Evolutionary conservation across 2,797 vertebrate genomes (phyloP), one percentile per base, ranked within the genome.

Genomic region (Vireo griseus): DNA sequence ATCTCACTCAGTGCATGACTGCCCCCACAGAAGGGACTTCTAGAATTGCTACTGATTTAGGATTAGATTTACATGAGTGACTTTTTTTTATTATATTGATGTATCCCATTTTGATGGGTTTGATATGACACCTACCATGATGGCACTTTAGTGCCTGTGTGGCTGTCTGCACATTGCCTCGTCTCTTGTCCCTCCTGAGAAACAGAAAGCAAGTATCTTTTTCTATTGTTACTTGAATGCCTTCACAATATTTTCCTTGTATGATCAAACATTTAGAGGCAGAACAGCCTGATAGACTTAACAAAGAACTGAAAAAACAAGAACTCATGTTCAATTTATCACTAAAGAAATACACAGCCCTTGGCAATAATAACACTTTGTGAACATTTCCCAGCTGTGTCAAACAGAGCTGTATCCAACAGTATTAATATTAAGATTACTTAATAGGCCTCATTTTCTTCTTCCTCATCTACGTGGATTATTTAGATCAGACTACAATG

Each of bases 261-360:
- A 51, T 67, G 54, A 77, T 85, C 77, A 42, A 90, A 67, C 25
- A 83, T 73, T 90, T 73, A 86, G 54, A 74, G 58, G 28, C n/a
- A 79, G 19, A 52, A 51, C 5, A 21, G 17, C 29, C 24, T 85
- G 65, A 59, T 0, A 71, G 51, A 58, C 59, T 77, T 73, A 68
- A 92, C 15, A 92, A 94, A 89, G 45, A 82, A 57, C 20, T 61
- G 28, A 73, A 91, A 93, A 91, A 86, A 57, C 78, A 93, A 67
- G 18, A 93, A 45, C 26, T 89, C 29, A 33, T 82, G 51, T 88
- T 93, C 10, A 1, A 71, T 91, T 93, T 90, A 87, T 76, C 66
- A 40, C 52, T 85, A 71, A 76, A 78, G 52, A 17, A 84, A 73
- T 88, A 88, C 24, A 87, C 59, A 85, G 63, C 14, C 26, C 50